Evolutionary conservation across 2,888 invertebrate species (phyloP).

Genomic region (Keiferia lycopersicella): DNA sequence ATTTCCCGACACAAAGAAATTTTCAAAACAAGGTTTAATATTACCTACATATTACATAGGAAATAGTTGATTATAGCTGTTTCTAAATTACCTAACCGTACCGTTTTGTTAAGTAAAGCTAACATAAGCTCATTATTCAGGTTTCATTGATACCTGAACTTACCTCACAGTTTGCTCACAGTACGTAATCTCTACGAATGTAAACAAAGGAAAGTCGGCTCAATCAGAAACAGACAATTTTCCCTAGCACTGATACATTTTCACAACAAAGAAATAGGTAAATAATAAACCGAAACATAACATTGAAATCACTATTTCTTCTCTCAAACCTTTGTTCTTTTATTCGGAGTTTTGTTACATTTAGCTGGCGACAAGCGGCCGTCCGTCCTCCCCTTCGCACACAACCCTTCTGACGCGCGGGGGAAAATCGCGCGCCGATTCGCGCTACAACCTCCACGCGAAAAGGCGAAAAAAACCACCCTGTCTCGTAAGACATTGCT

Average conservation of each 20-base stretch:
- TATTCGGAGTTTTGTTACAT: not conserved
- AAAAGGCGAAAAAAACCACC: not conserved
- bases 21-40: too few species aligned
- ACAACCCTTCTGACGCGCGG: slow-evolving; percentile 7
- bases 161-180: not conserved
- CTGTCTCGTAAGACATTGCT: not conserved
- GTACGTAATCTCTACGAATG: not conserved
- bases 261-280: not conserved
- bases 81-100: too few species aligned
- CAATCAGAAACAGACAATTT: not conserved
- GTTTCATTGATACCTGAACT: not conserved
- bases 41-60: too few species aligned
- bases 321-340: not conserved
- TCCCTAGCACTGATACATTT: not conserved
- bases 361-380: not conserved
- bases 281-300: not conserved
- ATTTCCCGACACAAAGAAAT: too few species aligned
- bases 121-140: not conserved
- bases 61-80: too few species aligned
- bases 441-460: not conserved
- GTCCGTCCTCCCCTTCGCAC: not conserved
- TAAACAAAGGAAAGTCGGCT: not conserved
- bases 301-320: not conserved
- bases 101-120: too few species aligned
- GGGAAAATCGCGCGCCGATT: not conserved